phyloP scores from a whole-genome alignment of 2,888 invertebrate genomes.

The Leucozona laternaria region DNA sequence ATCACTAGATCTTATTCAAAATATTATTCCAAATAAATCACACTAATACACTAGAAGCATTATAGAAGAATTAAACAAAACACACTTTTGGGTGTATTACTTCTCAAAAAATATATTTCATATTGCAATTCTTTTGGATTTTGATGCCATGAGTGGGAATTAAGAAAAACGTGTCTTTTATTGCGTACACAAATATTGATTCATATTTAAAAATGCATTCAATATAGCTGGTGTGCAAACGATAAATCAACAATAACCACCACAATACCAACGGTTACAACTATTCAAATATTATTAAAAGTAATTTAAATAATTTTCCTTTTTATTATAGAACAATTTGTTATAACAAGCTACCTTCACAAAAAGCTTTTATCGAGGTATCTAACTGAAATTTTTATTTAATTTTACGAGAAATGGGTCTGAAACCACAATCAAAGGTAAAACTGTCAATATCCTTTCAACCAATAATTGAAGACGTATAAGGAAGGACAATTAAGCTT shows the following conservation, averaged over 20 bases:
- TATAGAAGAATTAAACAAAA: no score
- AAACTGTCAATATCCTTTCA: conserved; percentile 59
- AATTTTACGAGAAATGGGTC: neutral
- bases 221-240: neutral
- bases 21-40: no score
- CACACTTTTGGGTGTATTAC: no score
- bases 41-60: no score
- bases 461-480: conserved; percentile 25
- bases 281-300: conserved; percentile 54
- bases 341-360: neutral
- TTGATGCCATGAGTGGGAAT: no score
- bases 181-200: no score
- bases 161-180: no score
- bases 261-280: neutral
- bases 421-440: conserved; percentile 56
- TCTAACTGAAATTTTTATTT: neutral
- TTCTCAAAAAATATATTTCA: no score
- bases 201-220: neutral
- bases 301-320: conserved; percentile 63
- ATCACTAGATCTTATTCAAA: no score
- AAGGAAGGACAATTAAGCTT: conserved; percentile 39
- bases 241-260: neutral
- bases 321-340: neutral
- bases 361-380: neutral
- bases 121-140: no score